Evolutionary conservation across 2,888 invertebrate genomes (phyloP), one percentile per base, ranked within the genome.

Genomic region (Cerastis leucographa): DNA sequence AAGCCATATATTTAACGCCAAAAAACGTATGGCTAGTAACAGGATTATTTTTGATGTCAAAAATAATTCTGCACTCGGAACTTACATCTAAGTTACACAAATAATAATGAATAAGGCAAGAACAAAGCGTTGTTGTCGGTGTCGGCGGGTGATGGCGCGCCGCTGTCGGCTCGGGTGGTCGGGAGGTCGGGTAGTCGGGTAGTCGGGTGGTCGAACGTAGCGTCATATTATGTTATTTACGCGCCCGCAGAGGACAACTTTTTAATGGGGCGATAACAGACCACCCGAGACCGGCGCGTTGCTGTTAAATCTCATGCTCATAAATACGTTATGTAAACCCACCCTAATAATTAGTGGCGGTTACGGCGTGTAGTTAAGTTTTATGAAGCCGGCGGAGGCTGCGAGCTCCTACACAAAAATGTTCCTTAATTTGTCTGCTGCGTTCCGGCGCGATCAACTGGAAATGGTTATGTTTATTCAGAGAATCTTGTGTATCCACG

Each of bases 321-420:
- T 96, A 96, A 96, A 96, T 96, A 96, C 93, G 94, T 95, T 96
- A 96, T 96, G 96, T 96, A 96, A 96, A 96, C 96, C 95, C 93
- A 95, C 96, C 96, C 96, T 96, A 94, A 96, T 96, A 96, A 96
- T 96, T 96, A 96, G 96, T 95, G 94, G 94, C 93, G 94, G 95
- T 96, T 96, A 95, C 95, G 93, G 93, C 93, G 92, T 92, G 94
- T 94, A 95, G 95, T 96, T 96, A 95, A 95, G 95, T 96, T 96
- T 96, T 96, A 96, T 95, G 95, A 92, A 91, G 92, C 93, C 91
- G 86, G 91, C 91, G 90, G 91, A 92, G 91, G 91, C 90, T 92
- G 92, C 91, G 94, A 92, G 93, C 91, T 90, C 89, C 89, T 85
- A 89, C 88, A 94, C 94, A 96, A 96, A 96, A 96, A 96, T 95